Conservation (phyloP, 2,888 invertebrate species). For the Empis stercorea region DNA sequence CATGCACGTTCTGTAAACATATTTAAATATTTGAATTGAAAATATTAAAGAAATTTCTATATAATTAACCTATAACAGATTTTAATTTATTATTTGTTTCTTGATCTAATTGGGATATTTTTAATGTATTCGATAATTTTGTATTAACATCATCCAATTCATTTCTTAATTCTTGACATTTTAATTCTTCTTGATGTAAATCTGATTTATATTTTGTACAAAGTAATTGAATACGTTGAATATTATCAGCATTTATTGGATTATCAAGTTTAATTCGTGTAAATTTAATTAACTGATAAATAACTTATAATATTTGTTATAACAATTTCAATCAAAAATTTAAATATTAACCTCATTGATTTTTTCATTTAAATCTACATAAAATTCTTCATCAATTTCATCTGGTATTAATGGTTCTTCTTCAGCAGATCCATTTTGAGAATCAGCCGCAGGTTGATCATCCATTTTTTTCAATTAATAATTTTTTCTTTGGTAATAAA, state of each 20-base stretch:
- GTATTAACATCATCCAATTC: slow-evolving; percentile 21
- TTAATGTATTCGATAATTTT: slow-evolving; percentile 22
- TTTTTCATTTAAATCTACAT: slow-evolving; percentile 23
- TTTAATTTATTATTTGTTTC: slow-evolving; percentile 22
- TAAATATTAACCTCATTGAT: slow-evolving; percentile 23
- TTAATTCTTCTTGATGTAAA: slow-evolving; percentile 21
- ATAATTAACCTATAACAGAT: not conserved
- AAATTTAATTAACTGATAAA: slow-evolving; percentile 24
- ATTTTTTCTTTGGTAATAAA: too few species aligned
- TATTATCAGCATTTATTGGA: slow-evolving; percentile 31
- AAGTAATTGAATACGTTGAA: slow-evolving; percentile 30
- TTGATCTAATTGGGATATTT: slow-evolving; percentile 27
- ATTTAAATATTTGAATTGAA: not conserved
- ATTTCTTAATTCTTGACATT: slow-evolving; percentile 21
- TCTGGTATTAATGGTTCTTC: slow-evolving; percentile 34
- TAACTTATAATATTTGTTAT: not conserved
- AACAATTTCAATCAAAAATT: not conserved
- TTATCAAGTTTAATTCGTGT: slow-evolving; percentile 27
- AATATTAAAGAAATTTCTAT: not conserved
- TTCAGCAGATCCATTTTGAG: slow-evolving; percentile 29
- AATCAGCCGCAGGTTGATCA: slow-evolving; percentile 8
- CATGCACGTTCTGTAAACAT: slow-evolving; percentile 29
- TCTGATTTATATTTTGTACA: slow-evolving; percentile 27
- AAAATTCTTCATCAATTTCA: slow-evolving; percentile 32
- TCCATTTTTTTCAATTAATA: not conserved